Evolutionary conservation across 2,888 invertebrate species (phyloP).

Genomic region (Epinotia ramella): DNA sequence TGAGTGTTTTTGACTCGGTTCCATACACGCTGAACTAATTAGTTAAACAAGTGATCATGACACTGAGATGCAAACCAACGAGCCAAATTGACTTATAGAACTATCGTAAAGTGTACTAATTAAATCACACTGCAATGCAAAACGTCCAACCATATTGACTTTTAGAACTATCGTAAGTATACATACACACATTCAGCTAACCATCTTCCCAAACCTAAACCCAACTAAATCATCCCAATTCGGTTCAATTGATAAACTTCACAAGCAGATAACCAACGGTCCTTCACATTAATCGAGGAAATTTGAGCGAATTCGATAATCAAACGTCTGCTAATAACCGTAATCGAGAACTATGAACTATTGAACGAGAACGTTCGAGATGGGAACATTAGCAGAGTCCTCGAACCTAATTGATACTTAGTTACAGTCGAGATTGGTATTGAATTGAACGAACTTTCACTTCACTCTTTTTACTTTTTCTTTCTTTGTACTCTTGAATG

Average conservation of each 20-base stretch:
- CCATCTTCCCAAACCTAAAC: slow-evolving; percentile 2
- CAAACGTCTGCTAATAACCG: slow-evolving; percentile 43
- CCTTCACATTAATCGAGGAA: slow-evolving; percentile 31
- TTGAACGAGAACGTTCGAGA: slow-evolving; percentile 9
- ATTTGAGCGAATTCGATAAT: slow-evolving; percentile 36
- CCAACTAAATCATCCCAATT: slow-evolving; percentile 21
- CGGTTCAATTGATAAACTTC: slow-evolving; percentile 41
- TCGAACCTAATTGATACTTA: slow-evolving; percentile 31
- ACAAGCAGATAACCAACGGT: slow-evolving; percentile 28
- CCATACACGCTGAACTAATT: too few relatives aligned
- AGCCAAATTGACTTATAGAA: background rate
- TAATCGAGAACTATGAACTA: slow-evolving; percentile 40
- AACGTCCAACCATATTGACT: background rate
- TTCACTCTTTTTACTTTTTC: background rate
- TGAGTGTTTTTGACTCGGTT: too few relatives aligned
- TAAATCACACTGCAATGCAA: too few relatives aligned
- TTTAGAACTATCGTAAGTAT: background rate
- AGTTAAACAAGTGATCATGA: too few relatives aligned
- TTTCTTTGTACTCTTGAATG: background rate
- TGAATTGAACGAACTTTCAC: slow-evolving; percentile 17
- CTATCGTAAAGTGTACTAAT: background rate
- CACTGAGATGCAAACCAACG: too few relatives aligned
- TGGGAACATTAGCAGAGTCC: slow-evolving; percentile 15
- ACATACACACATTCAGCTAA: background rate
- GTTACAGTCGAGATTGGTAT: slow-evolving; percentile 16